These are phyloP conservation scores for Toxonevra muliebris DNA, from an alignment of 2,888 invertebrate species.

Conservation along the genomic window DNA sequence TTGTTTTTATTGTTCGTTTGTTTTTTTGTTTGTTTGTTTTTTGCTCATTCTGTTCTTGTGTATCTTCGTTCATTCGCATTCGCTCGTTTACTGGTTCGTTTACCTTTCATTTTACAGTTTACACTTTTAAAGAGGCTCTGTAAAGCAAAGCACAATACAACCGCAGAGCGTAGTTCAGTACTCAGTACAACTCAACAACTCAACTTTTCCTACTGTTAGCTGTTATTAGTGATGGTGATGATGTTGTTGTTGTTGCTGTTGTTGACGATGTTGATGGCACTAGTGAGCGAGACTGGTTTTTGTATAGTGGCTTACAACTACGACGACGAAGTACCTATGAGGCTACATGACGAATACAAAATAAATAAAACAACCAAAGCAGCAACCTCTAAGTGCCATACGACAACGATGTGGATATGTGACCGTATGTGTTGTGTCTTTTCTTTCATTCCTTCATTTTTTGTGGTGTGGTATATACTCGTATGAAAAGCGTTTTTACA, in stretches of 20 bases:
- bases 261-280: slow-evolving; percentile 14
- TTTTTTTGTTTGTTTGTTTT: neutral
- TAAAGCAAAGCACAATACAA: neutral
- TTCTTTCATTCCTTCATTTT: neutral
- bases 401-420: neutral
- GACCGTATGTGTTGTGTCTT: too few species aligned
- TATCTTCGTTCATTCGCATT: slow-evolving; percentile 17
- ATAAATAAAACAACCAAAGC: neutral
- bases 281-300: slow-evolving; percentile 17
- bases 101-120: slow-evolving; percentile 28
- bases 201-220: neutral
- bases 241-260: slow-evolving; percentile 10
- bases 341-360: neutral
- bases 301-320: slow-evolving; percentile 2
- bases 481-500: slow-evolving; percentile 1
- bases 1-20: neutral
- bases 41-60: neutral
- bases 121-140: slow-evolving; percentile 13
- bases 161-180: neutral
- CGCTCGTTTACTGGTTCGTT: slow-evolving; percentile 18
- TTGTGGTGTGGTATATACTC: neutral
- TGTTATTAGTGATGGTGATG: slow-evolving; percentile 18
- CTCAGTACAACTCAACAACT: neutral
- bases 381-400: neutral
- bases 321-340: neutral